Percentiles rank a stretch among this genome's conserved stretches.
phyloP scores from a whole-genome alignment of 2,797 vertebrate genomes.

The Pseudochromis fuscus region DNA sequence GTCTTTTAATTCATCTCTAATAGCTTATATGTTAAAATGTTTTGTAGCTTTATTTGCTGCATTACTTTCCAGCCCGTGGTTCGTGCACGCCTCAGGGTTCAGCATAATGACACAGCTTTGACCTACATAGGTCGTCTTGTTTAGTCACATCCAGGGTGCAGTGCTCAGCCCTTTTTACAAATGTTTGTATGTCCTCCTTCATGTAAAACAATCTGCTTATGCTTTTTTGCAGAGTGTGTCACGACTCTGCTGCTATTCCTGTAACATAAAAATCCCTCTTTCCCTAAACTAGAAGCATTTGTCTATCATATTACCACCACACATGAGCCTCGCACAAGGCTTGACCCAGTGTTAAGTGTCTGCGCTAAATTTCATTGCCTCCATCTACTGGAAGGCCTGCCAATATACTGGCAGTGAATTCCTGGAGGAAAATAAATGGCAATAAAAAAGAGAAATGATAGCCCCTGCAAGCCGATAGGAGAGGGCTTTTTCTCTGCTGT shows the following conservation, averaged over 20 bases:
- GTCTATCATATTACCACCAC: constrained; percentile 95
- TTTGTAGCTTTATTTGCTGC: constrained; percentile 47
- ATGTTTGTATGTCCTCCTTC: constrained; percentile 5
- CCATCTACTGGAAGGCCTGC: constrained; percentile 97
- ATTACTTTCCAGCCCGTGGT: constrained; percentile 40
- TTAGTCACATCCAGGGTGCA: constrained; percentile 33
- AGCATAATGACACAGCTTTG: constrained; percentile 46
- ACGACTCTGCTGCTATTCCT: constrained; percentile 81
- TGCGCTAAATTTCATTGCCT: constrained; percentile 98
- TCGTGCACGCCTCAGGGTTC: constrained; percentile 28
- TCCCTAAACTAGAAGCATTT: constrained; percentile 90
- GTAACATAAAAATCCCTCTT: constrained; percentile 86
- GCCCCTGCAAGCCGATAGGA: constrained; percentile 90
- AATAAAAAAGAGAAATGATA: constrained; percentile 99
- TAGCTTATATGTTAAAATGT: constrained; percentile 14
- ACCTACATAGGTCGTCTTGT: constrained; percentile 59
- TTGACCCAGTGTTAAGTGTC: constrained; percentile 98
- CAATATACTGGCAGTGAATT: constrained; percentile 98
- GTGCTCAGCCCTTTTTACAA: constrained; percentile 55
- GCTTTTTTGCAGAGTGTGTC: constrained; percentile 55
- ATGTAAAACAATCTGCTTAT: constrained; percentile 34
- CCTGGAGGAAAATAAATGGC: constrained; percentile 99
- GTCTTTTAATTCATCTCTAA: constrained; percentile 59
- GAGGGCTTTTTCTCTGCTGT: constrained; percentile 82
- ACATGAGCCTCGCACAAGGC: constrained; percentile 90